These are phyloP conservation scores for Idaea biselata DNA, from an alignment of 2,888 invertebrate species.

Conservation along the genomic window DNA sequence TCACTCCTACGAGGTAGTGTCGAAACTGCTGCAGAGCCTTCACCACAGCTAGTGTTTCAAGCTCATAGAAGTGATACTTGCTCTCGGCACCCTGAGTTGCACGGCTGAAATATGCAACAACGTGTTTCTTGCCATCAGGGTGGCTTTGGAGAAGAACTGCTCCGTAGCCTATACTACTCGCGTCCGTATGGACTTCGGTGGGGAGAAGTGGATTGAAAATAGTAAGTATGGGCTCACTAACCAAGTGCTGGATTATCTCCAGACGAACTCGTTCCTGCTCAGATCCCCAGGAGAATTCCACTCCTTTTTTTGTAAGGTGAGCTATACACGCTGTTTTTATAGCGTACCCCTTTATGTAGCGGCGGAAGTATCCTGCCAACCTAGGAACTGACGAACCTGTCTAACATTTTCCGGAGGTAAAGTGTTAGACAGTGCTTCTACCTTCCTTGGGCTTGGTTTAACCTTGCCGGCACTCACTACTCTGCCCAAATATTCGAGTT, in stretches of 20 bases:
- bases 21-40: slow-evolving; percentile 30
- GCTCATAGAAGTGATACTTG: slow-evolving; percentile 27
- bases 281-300: slow-evolving; percentile 5
- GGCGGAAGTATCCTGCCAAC: slow-evolving; percentile 26
- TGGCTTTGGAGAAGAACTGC: slow-evolving; percentile 19
- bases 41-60: slow-evolving; percentile 26
- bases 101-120: slow-evolving; percentile 23
- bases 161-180: slow-evolving; percentile 13
- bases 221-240: not conserved
- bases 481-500: slow-evolving; percentile 18
- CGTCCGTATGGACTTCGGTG: slow-evolving; percentile 21
- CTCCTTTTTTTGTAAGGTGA: slow-evolving; percentile 10
- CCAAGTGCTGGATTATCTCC: slow-evolving; percentile 1
- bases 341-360: slow-evolving; percentile 17
- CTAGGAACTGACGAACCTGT: slow-evolving; percentile 8
- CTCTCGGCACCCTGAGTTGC: slow-evolving; percentile 24
- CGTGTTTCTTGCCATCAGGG: slow-evolving; percentile 11
- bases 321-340: slow-evolving; percentile 18
- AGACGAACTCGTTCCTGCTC: slow-evolving; percentile 8
- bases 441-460: slow-evolving; percentile 20
- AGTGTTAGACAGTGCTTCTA: slow-evolving; percentile 18
- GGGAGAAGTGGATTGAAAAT: not conserved
- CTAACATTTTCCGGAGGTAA: slow-evolving; percentile 2
- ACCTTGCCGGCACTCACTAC: slow-evolving; percentile 22
- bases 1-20: slow-evolving; percentile 27